A percentile compares a stretch with the other conserved stretches of the same genome.
These are phyloP conservation scores for Brachycybe producta DNA, from an alignment of 2,888 invertebrate genomes.

Conservation along the genomic window DNA sequence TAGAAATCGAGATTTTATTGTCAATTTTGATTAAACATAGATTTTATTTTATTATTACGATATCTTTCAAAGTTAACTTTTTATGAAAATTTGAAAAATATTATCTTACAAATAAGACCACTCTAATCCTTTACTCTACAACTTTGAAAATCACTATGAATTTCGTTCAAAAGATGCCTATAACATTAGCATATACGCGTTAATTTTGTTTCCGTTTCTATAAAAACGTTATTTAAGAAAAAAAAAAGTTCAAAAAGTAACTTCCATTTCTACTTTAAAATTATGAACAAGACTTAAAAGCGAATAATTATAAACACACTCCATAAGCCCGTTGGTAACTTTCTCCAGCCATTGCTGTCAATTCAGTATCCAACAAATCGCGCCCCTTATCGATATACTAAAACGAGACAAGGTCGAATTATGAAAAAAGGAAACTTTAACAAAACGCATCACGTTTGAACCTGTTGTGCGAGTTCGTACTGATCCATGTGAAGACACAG, in stretches of 20 bases:
- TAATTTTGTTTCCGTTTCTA: too few relatives aligned
- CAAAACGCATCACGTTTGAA: conserved; percentile 18
- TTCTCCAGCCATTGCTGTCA: conserved; percentile 93
- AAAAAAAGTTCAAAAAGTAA: not conserved
- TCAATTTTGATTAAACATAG: too few relatives aligned
- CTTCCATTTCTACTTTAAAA: too few relatives aligned
- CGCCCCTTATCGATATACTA: conserved; percentile 81
- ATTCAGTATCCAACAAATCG: conserved; percentile 84
- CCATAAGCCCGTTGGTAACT: conserved; percentile 91
- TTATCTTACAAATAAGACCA: too few relatives aligned
- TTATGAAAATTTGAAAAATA: conserved; percentile 1
- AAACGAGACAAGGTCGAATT: conserved; percentile 18
- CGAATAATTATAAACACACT: too few relatives aligned
- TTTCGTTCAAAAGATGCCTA: too few relatives aligned
- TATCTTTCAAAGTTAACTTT: not conserved
- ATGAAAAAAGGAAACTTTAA: not conserved
- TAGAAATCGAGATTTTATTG: too few relatives aligned
- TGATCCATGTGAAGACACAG: conserved; percentile 62
- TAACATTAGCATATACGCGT: too few relatives aligned
- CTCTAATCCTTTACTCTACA: too few relatives aligned
- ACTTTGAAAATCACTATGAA: too few relatives aligned
- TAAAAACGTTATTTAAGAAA: not conserved
- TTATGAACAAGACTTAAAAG: too few relatives aligned
- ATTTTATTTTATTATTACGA: not conserved
- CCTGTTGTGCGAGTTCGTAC: conserved; percentile 33